Conservation (phyloP, 2,113 vertebrate species). For the Gasterosteus nipponicus region DNA sequence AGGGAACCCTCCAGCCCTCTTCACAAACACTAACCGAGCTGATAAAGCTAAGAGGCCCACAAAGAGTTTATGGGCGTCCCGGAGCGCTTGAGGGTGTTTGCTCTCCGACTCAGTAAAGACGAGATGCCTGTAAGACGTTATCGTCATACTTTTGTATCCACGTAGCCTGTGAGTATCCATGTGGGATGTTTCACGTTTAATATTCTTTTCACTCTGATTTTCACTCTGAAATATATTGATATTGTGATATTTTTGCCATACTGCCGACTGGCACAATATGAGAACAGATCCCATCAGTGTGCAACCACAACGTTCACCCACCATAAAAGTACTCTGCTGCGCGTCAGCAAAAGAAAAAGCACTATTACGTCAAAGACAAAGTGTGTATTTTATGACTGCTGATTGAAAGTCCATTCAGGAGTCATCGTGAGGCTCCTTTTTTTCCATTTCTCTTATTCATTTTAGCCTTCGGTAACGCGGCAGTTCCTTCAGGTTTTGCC, state of each 20-base stretch:
- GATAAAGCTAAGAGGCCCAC: constrained; percentile 68
- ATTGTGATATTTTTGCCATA: not conserved
- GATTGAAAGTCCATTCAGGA: not conserved
- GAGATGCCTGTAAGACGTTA: constrained; percentile 27
- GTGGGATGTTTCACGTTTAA: not conserved
- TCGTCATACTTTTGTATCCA: not conserved
- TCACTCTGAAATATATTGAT: not conserved
- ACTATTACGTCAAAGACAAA: not conserved
- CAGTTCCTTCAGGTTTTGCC: too few relatives aligned
- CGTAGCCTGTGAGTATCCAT: not conserved
- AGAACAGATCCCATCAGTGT: too few relatives aligned
- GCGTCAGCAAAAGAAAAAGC: not conserved
- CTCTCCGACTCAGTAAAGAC: constrained; percentile 54
- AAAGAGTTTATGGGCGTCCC: constrained; percentile 65
- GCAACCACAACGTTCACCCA: not conserved
- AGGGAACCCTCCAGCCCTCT: constrained; percentile 75
- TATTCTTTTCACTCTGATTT: not conserved
- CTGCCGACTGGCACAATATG: too few relatives aligned
- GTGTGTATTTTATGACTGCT: not conserved
- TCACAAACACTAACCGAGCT: constrained; percentile 74
- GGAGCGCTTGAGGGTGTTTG: constrained; percentile 63
- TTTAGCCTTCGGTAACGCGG: not conserved
- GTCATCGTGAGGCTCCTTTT: not conserved
- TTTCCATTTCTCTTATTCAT: not conserved
- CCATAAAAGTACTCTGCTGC: not conserved